A percentile compares a stretch with the other conserved stretches of the same genome.
Conservation (phyloP, 2,888 invertebrate species). For the Erebia palarica region DNA sequence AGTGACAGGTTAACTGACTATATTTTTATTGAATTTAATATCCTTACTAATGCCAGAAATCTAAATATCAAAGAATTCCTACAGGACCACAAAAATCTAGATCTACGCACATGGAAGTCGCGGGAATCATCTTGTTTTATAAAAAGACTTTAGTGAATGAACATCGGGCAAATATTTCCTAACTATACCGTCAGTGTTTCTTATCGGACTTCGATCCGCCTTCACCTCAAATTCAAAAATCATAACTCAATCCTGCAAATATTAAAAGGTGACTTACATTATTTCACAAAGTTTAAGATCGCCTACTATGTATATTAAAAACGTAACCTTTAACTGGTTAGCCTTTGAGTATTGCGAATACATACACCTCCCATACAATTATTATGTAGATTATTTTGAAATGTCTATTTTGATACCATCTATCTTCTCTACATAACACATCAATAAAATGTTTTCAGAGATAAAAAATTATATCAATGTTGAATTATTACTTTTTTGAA, state of each 20-base stretch:
- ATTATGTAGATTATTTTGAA: constrained; percentile 10
- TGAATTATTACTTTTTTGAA: neutral
- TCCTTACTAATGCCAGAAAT: neutral
- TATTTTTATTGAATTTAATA: neutral
- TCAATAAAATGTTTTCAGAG: neutral
- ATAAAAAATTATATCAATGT: neutral
- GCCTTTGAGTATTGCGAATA: constrained; percentile 20
- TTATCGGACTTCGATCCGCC: constrained; percentile 20
- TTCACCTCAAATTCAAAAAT: constrained; percentile 26
- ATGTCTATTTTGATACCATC: constrained; percentile 2
- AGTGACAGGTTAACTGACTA: neutral
- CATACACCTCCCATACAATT: constrained; percentile 5
- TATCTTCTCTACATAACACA: neutral
- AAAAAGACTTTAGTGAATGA: neutral
- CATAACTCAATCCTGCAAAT: constrained; percentile 24
- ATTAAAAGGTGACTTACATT: constrained; percentile 20
- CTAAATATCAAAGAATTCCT: no score
- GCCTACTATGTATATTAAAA: constrained; percentile 14
- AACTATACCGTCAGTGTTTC: constrained; percentile 26
- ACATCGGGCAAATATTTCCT: constrained; percentile 14
- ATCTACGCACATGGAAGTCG: no score
- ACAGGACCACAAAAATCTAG: no score
- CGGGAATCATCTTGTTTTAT: no score
- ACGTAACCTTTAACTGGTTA: constrained; percentile 19
- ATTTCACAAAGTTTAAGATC: constrained; percentile 13